These are phyloP conservation scores for Pantherophis vulpinus DNA, from an alignment of 2,797 vertebrate species.

Conservation along the genomic window DNA sequence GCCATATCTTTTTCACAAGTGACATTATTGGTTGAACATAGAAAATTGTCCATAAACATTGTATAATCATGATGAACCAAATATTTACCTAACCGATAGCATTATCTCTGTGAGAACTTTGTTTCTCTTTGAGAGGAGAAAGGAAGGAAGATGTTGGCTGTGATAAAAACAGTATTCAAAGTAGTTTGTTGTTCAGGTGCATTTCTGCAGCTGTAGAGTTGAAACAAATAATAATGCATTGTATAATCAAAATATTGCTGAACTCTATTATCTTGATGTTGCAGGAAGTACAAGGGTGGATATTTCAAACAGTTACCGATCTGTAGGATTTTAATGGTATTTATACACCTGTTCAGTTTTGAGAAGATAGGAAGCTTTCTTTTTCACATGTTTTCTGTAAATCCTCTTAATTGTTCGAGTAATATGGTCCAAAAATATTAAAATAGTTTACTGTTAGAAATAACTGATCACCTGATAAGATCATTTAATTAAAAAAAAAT, in stretches of 20 bases:
- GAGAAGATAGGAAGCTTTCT: conserved; percentile 27
- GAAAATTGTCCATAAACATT: conserved; percentile 47
- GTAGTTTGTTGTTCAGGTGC: conserved; percentile 49
- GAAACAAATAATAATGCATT: conserved; percentile 41
- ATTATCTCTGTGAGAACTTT: conserved; percentile 54
- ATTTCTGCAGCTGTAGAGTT: conserved; percentile 63
- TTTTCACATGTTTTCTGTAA: conserved; percentile 18
- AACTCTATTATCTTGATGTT: conserved; percentile 57
- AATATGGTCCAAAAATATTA: conserved; percentile 6
- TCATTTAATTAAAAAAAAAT: not conserved
- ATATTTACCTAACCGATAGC: conserved; percentile 56
- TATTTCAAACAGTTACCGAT: conserved; percentile 45
- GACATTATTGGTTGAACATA: not conserved
- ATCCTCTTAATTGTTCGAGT: not conserved
- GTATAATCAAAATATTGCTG: conserved; percentile 65
- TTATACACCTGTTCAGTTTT: conserved; percentile 47
- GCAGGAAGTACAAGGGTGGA: conserved; percentile 58
- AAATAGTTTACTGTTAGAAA: not conserved
- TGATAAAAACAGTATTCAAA: conserved; percentile 35
- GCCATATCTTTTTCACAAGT: not conserved
- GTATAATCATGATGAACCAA: conserved; percentile 57
- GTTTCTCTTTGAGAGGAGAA: conserved; percentile 21
- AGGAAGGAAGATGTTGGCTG: not conserved
- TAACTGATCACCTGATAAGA: not conserved
- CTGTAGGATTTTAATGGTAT: conserved; percentile 18